phyloP scores from a whole-genome alignment of 64 coral and sea anemone genomes.

The Catalaphyllia jardinei region DNA sequence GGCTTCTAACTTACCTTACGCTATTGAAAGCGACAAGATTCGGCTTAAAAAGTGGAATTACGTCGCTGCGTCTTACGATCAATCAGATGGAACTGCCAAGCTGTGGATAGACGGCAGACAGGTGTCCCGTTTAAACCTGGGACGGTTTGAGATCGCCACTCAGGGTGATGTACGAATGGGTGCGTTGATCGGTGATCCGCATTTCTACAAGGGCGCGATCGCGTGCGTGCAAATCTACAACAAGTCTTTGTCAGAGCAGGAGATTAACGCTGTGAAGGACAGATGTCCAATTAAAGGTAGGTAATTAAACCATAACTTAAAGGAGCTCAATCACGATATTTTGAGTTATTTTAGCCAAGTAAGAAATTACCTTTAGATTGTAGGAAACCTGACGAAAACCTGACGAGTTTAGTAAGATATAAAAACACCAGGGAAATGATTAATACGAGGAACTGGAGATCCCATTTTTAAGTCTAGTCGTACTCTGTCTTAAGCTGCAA shows the following conservation, averaged over 20 bases:
- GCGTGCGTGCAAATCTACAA: conserved; percentile 24
- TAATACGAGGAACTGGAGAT: too few species aligned
- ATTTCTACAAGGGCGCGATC: conserved; percentile 21
- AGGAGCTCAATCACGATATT: not conserved
- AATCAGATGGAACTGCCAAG: not conserved
- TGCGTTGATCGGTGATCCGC: not conserved
- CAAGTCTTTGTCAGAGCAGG: conserved; percentile 6
- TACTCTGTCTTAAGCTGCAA: too few species aligned
- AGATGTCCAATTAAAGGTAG: conserved; percentile 19
- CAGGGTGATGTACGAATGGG: conserved; percentile 15
- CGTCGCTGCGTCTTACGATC: conserved; percentile 24
- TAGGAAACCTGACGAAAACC: too few species aligned
- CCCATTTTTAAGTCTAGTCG: too few species aligned
- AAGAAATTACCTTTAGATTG: too few species aligned
- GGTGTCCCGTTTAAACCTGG: not conserved
- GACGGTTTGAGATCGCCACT: conserved; percentile 3
- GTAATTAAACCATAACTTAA: not conserved
- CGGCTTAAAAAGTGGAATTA: conserved; percentile 14
- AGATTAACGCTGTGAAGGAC: conserved; percentile 6
- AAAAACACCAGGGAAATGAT: too few species aligned
- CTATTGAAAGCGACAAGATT: conserved; percentile 17
- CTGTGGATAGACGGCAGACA: conserved; percentile 25
- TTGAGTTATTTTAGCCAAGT: too few species aligned
- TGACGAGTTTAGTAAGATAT: too few species aligned
- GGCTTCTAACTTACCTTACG: not conserved